A percentile compares a stretch with the other conserved stretches of the same genome.
Conservation (phyloP, 64 coral and sea anemone genomes). For the Montipora foliosa region DNA sequence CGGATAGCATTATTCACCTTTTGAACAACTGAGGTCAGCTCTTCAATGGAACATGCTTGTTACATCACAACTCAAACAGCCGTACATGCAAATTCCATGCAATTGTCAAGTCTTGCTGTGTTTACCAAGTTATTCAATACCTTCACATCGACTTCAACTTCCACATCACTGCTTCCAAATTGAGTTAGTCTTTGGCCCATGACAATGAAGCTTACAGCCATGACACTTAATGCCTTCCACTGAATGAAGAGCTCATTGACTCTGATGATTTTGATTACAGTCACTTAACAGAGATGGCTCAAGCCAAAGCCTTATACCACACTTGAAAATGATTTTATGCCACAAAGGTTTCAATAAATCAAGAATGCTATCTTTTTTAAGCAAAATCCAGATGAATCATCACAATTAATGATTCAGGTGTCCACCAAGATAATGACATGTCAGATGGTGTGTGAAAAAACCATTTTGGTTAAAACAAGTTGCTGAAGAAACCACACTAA, state of each 20-base stretch:
- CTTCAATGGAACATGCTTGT: background rate
- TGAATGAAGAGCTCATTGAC: constrained; percentile 30
- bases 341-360: background rate
- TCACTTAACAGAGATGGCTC: background rate
- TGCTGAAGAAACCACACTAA: background rate
- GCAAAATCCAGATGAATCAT: background rate
- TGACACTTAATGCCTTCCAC: constrained; percentile 10
- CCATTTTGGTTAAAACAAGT: background rate
- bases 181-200: constrained; percentile 67
- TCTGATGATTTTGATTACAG: background rate
- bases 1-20: too few species aligned
- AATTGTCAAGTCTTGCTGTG: background rate
- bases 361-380: background rate
- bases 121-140: background rate
- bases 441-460: background rate
- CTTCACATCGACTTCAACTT: constrained; percentile 61
- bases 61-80: background rate
- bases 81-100: background rate
- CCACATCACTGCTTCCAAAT: constrained; percentile 34
- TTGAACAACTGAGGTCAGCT: too few species aligned
- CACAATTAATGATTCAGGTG: background rate
- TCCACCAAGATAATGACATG: background rate
- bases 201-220: constrained; percentile 41
- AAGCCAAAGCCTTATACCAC: background rate
- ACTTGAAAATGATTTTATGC: background rate